These are phyloP conservation scores for Dermatemys mawii DNA, from an alignment of 2,113 vertebrate genomes.

Conservation along the genomic window DNA sequence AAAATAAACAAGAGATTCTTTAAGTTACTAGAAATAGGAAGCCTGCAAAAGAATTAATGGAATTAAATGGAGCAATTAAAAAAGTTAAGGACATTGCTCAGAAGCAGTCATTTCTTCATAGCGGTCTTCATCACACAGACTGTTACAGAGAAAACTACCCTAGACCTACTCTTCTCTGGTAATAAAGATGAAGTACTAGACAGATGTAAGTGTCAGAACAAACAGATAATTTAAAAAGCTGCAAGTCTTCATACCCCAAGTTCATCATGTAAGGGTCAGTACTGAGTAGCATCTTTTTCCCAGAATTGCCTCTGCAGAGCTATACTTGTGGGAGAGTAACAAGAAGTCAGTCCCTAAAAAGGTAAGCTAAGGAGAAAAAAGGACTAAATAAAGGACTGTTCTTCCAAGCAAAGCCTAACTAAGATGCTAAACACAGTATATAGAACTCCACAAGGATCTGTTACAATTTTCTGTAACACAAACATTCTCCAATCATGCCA, in stretches of 20 bases:
- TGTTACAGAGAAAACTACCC: neutral
- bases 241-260: neutral
- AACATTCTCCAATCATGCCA: neutral
- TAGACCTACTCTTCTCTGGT: neutral
- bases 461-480: neutral
- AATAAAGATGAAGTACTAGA: neutral
- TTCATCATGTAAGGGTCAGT: neutral
- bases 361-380: neutral
- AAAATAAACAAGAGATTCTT: neutral
- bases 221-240: neutral
- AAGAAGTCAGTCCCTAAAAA: neutral
- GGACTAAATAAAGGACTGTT: neutral
- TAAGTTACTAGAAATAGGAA: neutral
- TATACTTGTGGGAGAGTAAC: neutral
- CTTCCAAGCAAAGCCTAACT: neutral
- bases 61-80: neutral
- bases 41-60: neutral
- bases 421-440: neutral
- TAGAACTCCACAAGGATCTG: neutral
- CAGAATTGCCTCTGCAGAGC: neutral
- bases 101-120: neutral
- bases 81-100: neutral
- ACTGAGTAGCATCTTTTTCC: neutral
- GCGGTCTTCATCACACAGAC: neutral
- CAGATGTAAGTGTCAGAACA: neutral